A percentile compares a stretch with the other conserved stretches of the same genome.
These are phyloP conservation scores for Ceratina calcarata DNA, from an alignment of 1,140 invertebrate species.

Conservation along the genomic window DNA sequence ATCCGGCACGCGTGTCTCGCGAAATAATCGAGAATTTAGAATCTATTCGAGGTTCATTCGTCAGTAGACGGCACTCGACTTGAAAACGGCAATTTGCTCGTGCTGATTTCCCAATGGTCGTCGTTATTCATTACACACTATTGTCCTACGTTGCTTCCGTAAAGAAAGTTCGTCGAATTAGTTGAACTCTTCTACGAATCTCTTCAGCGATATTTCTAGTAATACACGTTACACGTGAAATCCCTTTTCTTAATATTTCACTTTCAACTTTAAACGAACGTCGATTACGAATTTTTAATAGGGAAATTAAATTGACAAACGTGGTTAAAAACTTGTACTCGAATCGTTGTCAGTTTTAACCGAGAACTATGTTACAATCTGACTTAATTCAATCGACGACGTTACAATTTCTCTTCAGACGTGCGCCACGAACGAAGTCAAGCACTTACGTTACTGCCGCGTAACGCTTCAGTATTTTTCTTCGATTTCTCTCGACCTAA, in stretches of 20 bases:
- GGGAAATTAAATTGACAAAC: too few relatives aligned
- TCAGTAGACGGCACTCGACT: conserved; percentile 2
- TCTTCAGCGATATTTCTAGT: too few relatives aligned
- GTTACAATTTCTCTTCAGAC: not conserved
- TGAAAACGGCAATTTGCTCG: conserved; percentile 28
- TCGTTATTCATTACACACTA: conserved; percentile 2
- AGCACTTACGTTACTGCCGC: not conserved
- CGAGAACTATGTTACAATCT: not conserved
- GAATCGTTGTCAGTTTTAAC: too few relatives aligned
- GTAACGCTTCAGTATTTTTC: not conserved
- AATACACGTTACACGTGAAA: too few relatives aligned
- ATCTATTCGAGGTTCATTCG: not conserved
- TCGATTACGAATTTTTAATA: too few relatives aligned
- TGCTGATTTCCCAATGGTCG: conserved; percentile 30
- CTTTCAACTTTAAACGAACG: too few relatives aligned
- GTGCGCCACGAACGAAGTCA: not conserved
- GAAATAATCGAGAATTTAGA: too few relatives aligned
- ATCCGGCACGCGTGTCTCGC: conserved; percentile 9
- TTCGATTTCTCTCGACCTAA: not conserved
- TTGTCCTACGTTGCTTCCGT: not conserved
- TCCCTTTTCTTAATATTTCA: too few relatives aligned
- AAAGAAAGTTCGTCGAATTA: not conserved
- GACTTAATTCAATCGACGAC: conserved; percentile 6
- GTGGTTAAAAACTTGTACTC: too few relatives aligned
- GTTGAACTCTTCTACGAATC: too few relatives aligned